Evolutionary conservation across 2,797 vertebrate genomes (phyloP), one percentile per base, ranked within the genome.

Genomic region (Chloroceryle amazona): DNA sequence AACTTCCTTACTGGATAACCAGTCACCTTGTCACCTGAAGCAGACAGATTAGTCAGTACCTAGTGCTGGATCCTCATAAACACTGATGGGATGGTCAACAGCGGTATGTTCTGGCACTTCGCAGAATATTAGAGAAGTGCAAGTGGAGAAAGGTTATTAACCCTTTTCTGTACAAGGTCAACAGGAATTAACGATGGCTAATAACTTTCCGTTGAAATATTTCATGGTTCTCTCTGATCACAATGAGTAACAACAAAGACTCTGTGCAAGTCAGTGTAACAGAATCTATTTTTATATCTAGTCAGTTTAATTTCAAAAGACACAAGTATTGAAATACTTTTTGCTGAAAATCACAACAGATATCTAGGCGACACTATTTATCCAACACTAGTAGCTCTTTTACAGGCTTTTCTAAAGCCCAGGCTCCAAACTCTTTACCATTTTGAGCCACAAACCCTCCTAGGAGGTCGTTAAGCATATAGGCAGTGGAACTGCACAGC

Each of bases 381-480:
- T 80, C 21, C 47, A 92, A 51, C 15, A 37, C 23, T 57, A 60
- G 17, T 52, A 63, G 51, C 19, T 55, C 18, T 72, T 87, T 85
- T 76, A 25, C 86, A 70, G 73, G 35, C 13, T 79, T 89, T 92
- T 76, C 52, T 91, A 86, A 90, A 86, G 26, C 28, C 47, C 33
- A 37, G 1, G 0, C 28, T 84, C 29, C 47, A 84, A 91, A 95
- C 79, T 63, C 44, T 88, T 79, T 70, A 54, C 46, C 11, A 4
- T 86, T 91, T 95, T 82, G 42, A 91, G 52, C 67, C 51, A 54
- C 3, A 8, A 84, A 93, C 31, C n/a, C 95, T 94, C 90, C 60
- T 3, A 95, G 89, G 94, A 96, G 44, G 52, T 94, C 81, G 90
- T 96, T 97, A 96, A 96, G 60, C 70, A 63, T 66, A 88, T 29